phyloP scores from a whole-genome alignment of 2,888 invertebrate species.

The Pinctada fucata region DNA sequence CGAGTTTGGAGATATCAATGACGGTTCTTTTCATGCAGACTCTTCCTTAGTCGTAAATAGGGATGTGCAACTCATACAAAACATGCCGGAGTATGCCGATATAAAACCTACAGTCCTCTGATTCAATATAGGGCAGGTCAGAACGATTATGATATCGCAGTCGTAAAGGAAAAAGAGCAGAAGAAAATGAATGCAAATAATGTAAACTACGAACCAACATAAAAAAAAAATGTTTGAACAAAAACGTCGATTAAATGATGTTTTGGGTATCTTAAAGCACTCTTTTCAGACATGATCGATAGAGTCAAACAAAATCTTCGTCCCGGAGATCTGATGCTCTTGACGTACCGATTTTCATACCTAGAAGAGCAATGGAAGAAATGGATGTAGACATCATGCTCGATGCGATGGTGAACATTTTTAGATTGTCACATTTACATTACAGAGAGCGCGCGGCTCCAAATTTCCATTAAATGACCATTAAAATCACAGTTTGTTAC shows the following conservation, averaged over 20 bases:
- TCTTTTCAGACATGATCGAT: not conserved
- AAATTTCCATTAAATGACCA: too few species aligned
- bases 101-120: too few species aligned
- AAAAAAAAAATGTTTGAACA: too few species aligned
- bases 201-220: not conserved
- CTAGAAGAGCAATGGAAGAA: not conserved
- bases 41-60: not conserved
- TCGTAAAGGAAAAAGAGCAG: not conserved
- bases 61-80: too few species aligned
- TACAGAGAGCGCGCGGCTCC: too few species aligned
- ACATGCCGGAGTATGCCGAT: too few species aligned
- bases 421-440: not conserved
- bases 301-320: not conserved
- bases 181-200: not conserved
- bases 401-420: not conserved
- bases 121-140: slow-evolving; percentile 1
- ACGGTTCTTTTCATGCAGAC: slow-evolving; percentile 12
- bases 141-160: not conserved
- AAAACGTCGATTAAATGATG: too few species aligned
- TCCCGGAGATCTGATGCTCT: not conserved
- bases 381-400: not conserved
- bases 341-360: not conserved
- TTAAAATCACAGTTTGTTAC: too few species aligned
- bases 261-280: too few species aligned
- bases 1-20: slow-evolving; percentile 1